Percentiles rank a stretch among this genome's conserved stretches.
Conservation (phyloP, 2,797 vertebrate genomes). For the Lepilemur ruficaudatus region DNA sequence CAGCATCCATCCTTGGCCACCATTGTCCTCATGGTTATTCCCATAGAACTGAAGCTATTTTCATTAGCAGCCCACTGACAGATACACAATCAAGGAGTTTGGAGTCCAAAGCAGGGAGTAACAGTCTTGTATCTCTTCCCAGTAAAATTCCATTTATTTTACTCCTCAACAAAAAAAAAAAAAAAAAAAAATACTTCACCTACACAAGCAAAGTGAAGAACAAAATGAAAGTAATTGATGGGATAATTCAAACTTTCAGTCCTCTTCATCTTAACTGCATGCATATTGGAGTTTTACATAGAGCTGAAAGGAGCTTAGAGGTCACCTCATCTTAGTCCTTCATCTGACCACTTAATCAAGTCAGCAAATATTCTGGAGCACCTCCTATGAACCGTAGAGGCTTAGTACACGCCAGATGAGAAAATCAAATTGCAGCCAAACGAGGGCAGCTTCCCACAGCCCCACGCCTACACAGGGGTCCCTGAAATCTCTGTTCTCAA, state of each 20-base stretch:
- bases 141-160: slow-evolving; percentile 45
- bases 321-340: slow-evolving; percentile 24
- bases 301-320: background rate
- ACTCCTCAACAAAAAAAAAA: background rate
- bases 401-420: background rate
- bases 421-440: background rate
- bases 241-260: background rate
- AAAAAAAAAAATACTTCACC: background rate
- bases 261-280: background rate
- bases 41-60: slow-evolving; percentile 11
- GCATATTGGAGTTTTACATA: background rate
- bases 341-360: background rate
- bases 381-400: background rate
- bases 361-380: background rate
- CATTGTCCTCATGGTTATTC: background rate
- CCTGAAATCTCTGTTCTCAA: background rate
- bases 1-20: background rate
- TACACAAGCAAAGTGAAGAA: slow-evolving; percentile 7
- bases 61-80: slow-evolving; percentile 62
- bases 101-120: background rate
- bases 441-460: background rate
- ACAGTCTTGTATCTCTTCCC: background rate
- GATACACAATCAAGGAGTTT: background rate
- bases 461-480: background rate
- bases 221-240: background rate